Evolutionary conservation across 2,113 vertebrate species (phyloP).

Genomic region (Megaceryle torquata): DNA sequence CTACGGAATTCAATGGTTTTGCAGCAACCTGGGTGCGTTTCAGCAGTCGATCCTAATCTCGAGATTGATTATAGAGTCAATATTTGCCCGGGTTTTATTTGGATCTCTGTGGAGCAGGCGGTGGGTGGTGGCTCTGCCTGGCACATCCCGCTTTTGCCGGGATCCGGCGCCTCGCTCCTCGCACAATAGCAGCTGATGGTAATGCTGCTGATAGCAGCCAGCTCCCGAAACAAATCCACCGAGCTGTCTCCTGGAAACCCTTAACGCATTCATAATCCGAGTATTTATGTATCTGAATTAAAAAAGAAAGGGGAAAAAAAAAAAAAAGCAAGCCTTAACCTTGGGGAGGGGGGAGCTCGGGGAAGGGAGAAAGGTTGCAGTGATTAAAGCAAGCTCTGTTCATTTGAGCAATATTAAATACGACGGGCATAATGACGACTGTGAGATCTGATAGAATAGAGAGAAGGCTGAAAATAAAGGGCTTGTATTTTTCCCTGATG

Average conservation of each 20-base stretch:
- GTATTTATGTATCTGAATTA: conserved; percentile 74
- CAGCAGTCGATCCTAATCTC: not conserved
- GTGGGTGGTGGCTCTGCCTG: not conserved
- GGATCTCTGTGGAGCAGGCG: not conserved
- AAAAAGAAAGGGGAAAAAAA: not conserved
- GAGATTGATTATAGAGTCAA: not conserved
- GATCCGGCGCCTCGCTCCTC: not conserved
- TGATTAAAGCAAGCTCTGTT: conserved; percentile 79
- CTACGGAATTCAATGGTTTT: not conserved
- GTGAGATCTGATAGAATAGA: conserved; percentile 78
- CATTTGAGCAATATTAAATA: conserved; percentile 78
- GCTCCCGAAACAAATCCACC: conserved; percentile 44
- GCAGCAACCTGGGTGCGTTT: not conserved
- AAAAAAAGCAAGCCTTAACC: conserved; percentile 52
- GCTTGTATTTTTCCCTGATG: conserved; percentile 84
- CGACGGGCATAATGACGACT: conserved; percentile 77
- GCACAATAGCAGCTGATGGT: conserved; percentile 54
- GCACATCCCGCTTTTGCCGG: not conserved
- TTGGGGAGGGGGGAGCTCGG: conserved; percentile 57
- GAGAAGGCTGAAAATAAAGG: conserved; percentile 80
- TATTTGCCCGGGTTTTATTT: not conserved
- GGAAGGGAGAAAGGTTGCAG: conserved; percentile 71
- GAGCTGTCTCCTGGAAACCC: conserved; percentile 76
- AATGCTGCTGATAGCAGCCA: conserved; percentile 45
- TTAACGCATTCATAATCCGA: conserved; percentile 59